These are phyloP conservation scores for Tillus elongatus DNA, from an alignment of 2,888 invertebrate species.

Conservation along the genomic window DNA sequence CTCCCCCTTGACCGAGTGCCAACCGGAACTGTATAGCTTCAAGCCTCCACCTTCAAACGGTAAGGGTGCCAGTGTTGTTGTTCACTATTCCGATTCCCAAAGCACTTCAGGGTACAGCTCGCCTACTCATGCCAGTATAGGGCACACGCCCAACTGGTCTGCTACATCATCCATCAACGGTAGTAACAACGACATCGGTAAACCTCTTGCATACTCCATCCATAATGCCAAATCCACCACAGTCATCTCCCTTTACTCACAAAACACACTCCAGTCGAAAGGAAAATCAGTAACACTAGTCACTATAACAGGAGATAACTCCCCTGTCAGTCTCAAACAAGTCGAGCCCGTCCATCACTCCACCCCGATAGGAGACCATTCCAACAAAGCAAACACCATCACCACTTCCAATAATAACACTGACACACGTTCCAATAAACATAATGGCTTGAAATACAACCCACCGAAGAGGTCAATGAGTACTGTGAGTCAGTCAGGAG, in stretches of 20 bases:
- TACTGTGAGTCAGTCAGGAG: too few species aligned
- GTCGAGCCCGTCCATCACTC: conserved; percentile 16
- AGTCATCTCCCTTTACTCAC: conserved; percentile 39
- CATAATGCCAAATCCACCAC: conserved; percentile 41
- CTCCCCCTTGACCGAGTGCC: conserved; percentile 36
- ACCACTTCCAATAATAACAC: too few species aligned
- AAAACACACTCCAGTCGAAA: conserved; percentile 28
- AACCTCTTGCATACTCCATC: conserved; percentile 38
- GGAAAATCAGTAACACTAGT: conserved; percentile 41
- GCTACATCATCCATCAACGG: conserved; percentile 40
- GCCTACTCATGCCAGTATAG: conserved; percentile 35
- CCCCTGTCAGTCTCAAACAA: too few species aligned
- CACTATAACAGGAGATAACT: conserved; percentile 35
- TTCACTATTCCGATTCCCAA: conserved; percentile 40
- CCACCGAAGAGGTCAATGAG: too few species aligned
- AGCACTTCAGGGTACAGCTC: conserved; percentile 46
- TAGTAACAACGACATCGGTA: conserved; percentile 33
- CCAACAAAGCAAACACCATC: conserved; percentile 11
- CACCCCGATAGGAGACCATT: conserved; percentile 15
- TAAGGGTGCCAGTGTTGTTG: conserved; percentile 36
- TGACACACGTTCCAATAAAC: too few species aligned
- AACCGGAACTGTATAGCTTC: conserved; percentile 31
- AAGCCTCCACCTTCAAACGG: conserved; percentile 34
- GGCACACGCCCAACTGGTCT: conserved; percentile 39
- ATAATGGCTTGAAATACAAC: too few species aligned